A percentile compares a stretch with the other conserved stretches of the same genome.
phyloP scores from a whole-genome alignment of 2,113 vertebrate genomes.

The Sinocyclocheilus rhinocerous region DNA sequence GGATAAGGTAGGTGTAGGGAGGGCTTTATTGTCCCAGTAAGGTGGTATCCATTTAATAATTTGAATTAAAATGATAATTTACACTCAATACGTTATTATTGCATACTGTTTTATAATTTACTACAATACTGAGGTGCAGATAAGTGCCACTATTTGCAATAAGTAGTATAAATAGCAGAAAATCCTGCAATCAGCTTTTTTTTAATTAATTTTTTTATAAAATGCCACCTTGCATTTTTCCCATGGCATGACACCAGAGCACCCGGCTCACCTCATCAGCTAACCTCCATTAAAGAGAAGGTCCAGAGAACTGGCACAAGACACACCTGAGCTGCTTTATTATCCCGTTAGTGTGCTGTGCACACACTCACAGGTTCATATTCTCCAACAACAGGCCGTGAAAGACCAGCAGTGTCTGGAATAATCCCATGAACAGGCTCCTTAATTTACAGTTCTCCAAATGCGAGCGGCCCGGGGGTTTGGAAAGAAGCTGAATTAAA shows the following conservation, averaged over 20 bases:
- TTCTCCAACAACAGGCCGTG: neutral
- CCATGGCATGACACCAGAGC: conserved; percentile 24
- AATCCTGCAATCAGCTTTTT: too few species aligned
- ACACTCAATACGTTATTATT: too few species aligned
- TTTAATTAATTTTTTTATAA: conserved; percentile 47
- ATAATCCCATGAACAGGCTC: conserved; percentile 5
- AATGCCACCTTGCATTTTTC: conserved; percentile 55
- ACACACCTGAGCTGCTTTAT: conserved; percentile 25
- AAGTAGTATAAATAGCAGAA: too few species aligned
- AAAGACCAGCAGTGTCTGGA: neutral
- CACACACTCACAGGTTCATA: conserved; percentile 18
- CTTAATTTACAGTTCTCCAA: neutral
- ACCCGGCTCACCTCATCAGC: conserved; percentile 39
- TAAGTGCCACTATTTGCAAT: too few species aligned
- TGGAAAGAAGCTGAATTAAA: neutral
- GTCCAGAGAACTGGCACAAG: conserved; percentile 18
- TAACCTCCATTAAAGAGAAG: conserved; percentile 46
- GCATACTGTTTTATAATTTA: too few species aligned
- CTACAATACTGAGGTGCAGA: too few species aligned
- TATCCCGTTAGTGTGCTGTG: conserved; percentile 23
- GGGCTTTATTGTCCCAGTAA: too few species aligned
- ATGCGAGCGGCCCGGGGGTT: neutral
- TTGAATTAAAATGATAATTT: too few species aligned
- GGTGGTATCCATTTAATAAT: too few species aligned
- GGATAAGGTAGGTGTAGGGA: too few species aligned